Evolutionary conservation across 2,113 vertebrate genomes (phyloP), one percentile per base, ranked within the genome.

Genomic region (Oenanthe oenanthe): DNA sequence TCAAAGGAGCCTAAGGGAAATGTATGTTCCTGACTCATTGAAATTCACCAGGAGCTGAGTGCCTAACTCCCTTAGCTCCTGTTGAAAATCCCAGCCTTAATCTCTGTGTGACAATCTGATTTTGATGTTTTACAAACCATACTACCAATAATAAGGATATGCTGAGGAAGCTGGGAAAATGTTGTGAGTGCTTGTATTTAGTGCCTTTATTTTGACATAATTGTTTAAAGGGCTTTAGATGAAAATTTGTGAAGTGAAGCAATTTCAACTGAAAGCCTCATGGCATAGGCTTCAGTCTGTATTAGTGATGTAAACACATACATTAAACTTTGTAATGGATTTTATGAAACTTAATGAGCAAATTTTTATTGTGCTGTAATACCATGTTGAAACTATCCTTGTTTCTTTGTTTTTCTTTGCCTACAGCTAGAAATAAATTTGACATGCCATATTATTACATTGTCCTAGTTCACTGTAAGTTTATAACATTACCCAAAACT

Each of bases 321-420:
- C 84, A 85, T 95, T 96, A 90, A 96, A 96, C 72, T 92, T 85
- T 67, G 67, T 94, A 96, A 94, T 88, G 73, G 87, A 88, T 96
- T 96, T 97, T 92, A 92, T 95, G 72, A 96, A 93, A 75, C 66
- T 82, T 96, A 96, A 97, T 91, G 95, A 96, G 92, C 82, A 96
- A 88, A 87, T 92, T 89, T 91, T 89, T 89, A 85, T 87, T 95
- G 74, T 93, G 85, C 76, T 85, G 29, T 83, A 85, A 74, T 89
- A 50, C 47, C 38, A 6, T 26, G 54, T 62, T 86, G 56, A 50
- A 88, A 40, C 68, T 70, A 11, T 82, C 93, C 61, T 93, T 96
- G 57, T 57, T 93, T 67, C 92, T 93, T 95, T 72, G 8, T 82
- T 94, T 90, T 96, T 95, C 87, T 94, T 95, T 94, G 88, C 84